Evolutionary conservation across 2,797 vertebrate genomes (phyloP).

Genomic region (Enteromius argenteus): DNA sequence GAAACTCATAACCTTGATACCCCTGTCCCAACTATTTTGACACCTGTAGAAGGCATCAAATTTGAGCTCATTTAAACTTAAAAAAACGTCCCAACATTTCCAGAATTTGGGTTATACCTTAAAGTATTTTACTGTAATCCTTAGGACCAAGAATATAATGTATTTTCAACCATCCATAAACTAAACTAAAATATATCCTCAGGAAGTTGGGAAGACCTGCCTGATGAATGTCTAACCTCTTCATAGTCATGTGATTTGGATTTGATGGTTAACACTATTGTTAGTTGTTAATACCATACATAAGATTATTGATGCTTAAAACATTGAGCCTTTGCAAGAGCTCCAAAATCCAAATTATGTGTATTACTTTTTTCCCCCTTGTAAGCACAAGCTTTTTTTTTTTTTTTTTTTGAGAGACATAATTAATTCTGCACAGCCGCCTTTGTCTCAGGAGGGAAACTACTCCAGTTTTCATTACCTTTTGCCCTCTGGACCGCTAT

Average conservation of each 20-base stretch:
- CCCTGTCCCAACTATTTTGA: no score
- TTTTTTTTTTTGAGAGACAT: conserved; percentile 36
- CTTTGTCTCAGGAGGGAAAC: conserved; percentile 54
- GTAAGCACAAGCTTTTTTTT: conserved; percentile 2
- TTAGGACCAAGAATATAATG: background rate
- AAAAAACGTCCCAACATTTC: no score
- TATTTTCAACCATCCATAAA: background rate
- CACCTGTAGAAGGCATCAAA: no score
- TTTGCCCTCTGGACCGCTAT: conserved; percentile 51
- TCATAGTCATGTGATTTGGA: background rate
- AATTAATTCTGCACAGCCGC: conserved; percentile 52
- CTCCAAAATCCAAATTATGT: conserved; percentile 28
- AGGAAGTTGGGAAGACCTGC: background rate
- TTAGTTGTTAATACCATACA: conserved; percentile 13
- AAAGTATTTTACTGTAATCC: no score
- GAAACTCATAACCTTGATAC: no score
- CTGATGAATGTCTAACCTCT: background rate
- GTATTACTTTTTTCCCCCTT: conserved; percentile 7
- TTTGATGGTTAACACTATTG: background rate
- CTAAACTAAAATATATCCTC: background rate
- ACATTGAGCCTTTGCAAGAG: conserved; percentile 6
- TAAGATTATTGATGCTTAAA: conserved; percentile 16
- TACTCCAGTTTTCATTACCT: conserved; percentile 54
- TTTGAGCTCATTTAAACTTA: no score
- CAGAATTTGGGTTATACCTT: no score